These are phyloP conservation scores for Montipora cactus DNA, from an alignment of 64 coral and sea anemone genomes.

Conservation along the genomic window DNA sequence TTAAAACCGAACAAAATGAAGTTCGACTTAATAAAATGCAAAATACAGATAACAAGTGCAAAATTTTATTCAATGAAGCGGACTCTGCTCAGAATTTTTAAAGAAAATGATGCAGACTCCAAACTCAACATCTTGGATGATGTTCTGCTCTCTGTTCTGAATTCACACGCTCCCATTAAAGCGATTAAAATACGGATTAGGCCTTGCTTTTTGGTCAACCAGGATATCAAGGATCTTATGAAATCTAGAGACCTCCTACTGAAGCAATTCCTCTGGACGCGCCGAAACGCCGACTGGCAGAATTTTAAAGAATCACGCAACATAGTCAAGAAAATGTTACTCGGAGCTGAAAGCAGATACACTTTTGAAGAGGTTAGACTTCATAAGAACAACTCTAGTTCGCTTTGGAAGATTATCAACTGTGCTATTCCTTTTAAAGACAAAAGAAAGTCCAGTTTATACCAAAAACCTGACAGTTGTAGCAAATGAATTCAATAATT, in stretches of 20 bases:
- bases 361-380: constrained; percentile 38
- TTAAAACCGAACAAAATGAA: too few species aligned
- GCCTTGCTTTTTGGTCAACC: constrained; percentile 48
- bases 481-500: constrained; percentile 48
- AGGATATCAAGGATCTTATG: constrained; percentile 29
- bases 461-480: constrained; percentile 24
- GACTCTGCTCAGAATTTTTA: neutral
- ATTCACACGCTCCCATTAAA: constrained; percentile 45
- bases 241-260: constrained; percentile 10
- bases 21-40: too few species aligned
- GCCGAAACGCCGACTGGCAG: neutral
- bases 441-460: constrained; percentile 18
- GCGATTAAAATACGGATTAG: constrained; percentile 46
- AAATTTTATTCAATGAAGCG: neutral
- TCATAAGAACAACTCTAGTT: constrained; percentile 31
- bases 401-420: constrained; percentile 47
- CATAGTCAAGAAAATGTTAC: constrained; percentile 35
- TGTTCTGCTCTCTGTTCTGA: neutral
- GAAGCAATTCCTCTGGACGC: neutral
- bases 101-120: too few species aligned
- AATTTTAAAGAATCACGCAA: too few species aligned
- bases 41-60: too few species aligned
- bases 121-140: too few species aligned
- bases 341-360: constrained; percentile 31
- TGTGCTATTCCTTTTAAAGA: constrained; percentile 11